Conservation (phyloP, 2,113 vertebrate species). For the Tenebrosternarchus preto region DNA sequence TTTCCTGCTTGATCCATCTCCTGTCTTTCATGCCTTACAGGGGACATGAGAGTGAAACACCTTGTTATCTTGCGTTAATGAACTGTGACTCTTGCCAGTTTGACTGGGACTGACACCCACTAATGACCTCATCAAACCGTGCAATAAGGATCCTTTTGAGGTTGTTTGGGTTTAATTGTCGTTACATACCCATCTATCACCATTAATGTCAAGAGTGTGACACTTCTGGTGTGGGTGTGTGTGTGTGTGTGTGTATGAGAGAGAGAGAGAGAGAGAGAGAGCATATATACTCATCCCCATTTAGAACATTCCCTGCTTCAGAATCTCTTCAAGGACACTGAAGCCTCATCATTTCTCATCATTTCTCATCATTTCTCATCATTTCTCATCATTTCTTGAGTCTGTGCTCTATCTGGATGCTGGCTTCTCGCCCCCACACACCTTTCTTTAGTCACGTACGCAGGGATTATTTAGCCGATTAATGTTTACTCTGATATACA, state of each 20-base stretch:
- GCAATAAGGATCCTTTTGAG: slow-evolving; percentile 25
- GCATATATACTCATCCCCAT: too few relatives aligned
- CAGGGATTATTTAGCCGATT: slow-evolving; percentile 79
- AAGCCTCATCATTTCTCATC: too few relatives aligned
- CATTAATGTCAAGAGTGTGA: slow-evolving; percentile 44
- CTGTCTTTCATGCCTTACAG: slow-evolving; percentile 34
- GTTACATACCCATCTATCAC: slow-evolving; percentile 38
- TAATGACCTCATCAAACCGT: slow-evolving; percentile 42
- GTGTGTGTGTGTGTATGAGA: slow-evolving; percentile 71
- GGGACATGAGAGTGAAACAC: slow-evolving; percentile 41
- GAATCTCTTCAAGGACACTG: too few relatives aligned
- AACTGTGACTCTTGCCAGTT: slow-evolving; percentile 43
- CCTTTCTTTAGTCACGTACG: slow-evolving; percentile 74
- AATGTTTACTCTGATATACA: slow-evolving; percentile 98
- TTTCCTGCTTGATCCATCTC: slow-evolving; percentile 13
- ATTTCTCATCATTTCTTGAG: too few relatives aligned
- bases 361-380: too few relatives aligned
- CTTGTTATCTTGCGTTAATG: slow-evolving; percentile 50
- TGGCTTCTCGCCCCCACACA: not conserved
- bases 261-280: slow-evolving; percentile 60
- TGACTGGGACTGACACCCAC: slow-evolving; percentile 51
- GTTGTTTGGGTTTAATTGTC: slow-evolving; percentile 30
- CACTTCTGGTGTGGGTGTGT: slow-evolving; percentile 15
- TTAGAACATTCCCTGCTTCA: too few relatives aligned
- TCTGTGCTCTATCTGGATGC: too few relatives aligned